Percentiles rank a stretch among this genome's conserved stretches.
Evolutionary conservation across 2,113 vertebrate genomes (phyloP).

Genomic region (Eudorcas thomsonii): DNA sequence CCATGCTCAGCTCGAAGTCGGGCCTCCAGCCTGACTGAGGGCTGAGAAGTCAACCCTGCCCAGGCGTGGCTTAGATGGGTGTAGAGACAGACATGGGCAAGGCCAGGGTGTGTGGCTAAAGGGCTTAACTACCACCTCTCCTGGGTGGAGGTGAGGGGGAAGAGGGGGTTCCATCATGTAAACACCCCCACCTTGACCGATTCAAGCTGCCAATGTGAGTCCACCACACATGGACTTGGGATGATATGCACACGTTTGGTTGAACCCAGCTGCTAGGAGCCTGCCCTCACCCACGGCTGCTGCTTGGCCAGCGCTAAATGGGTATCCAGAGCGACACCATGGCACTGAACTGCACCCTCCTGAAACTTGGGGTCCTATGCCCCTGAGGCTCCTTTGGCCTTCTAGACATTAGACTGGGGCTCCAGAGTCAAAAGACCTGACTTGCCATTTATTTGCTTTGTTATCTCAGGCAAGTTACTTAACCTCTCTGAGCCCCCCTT

Average conservation of each 20-base stretch:
- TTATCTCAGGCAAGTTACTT: neutral
- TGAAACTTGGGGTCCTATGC: neutral
- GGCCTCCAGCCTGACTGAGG: neutral
- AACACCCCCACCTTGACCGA: neutral
- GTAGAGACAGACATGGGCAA: neutral
- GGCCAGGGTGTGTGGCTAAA: neutral
- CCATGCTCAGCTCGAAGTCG: neutral
- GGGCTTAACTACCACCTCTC: neutral
- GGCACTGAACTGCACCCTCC: neutral
- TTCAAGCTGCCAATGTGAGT: neutral
- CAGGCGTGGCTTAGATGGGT: too few relatives aligned
- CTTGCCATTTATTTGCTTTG: neutral
- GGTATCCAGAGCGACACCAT: too few relatives aligned
- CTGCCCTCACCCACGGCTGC: fast-evolving
- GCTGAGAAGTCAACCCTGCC: neutral
- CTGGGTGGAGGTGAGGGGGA: neutral
- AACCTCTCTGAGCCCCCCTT: neutral
- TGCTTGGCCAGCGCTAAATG: fast-evolving
- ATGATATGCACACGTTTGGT: neutral
- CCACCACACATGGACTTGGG: neutral
- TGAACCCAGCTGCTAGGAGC: fast-evolving
- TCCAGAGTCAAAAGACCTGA: neutral
- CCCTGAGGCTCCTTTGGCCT: neutral
- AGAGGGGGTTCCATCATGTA: neutral
- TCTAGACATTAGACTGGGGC: neutral